These are phyloP conservation scores for Herpailurus yagouaroundi DNA, from an alignment of 2,113 vertebrate species.

Conservation along the genomic window DNA sequence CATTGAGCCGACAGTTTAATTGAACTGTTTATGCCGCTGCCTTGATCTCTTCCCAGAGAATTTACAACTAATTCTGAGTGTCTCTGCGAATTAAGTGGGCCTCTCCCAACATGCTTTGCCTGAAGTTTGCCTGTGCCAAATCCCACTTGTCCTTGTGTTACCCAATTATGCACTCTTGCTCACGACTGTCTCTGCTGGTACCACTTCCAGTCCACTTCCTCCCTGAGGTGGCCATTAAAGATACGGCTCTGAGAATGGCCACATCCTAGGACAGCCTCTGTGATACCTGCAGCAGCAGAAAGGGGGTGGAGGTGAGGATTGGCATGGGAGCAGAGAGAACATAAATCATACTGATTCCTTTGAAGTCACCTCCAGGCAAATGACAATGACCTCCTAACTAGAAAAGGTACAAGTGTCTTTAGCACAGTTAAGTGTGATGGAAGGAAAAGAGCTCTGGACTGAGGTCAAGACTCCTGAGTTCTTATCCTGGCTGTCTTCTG, in stretches of 20 bases:
- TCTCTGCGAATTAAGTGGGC: slow-evolving; percentile 71
- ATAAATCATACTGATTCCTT: slow-evolving; percentile 39
- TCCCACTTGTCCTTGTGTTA: slow-evolving; percentile 65
- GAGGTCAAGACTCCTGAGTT: not conserved
- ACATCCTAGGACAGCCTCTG: not conserved
- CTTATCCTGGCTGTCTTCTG: not conserved
- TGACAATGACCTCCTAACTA: not conserved
- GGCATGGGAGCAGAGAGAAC: not conserved
- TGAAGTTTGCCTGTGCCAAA: slow-evolving; percentile 58
- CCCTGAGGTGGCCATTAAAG: slow-evolving; percentile 16
- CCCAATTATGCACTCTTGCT: slow-evolving; percentile 57
- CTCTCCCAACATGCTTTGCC: slow-evolving; percentile 73
- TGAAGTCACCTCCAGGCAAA: slow-evolving; percentile 48
- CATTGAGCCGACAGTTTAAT: slow-evolving; percentile 75
- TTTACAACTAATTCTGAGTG: slow-evolving; percentile 75
- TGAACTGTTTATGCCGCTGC: slow-evolving; percentile 75
- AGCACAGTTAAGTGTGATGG: not conserved
- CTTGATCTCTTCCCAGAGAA: slow-evolving; percentile 74
- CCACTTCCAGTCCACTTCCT: slow-evolving; percentile 59
- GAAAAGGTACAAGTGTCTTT: not conserved
- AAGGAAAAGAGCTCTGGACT: slow-evolving; percentile 10
- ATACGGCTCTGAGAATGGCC: not conserved
- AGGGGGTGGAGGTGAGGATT: not conserved
- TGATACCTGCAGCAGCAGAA: not conserved
- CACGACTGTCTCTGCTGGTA: slow-evolving; percentile 29